Base-by-base conservation (phyloP, 2,113 vertebrate species). In the Euleptes europaea region DNA sequence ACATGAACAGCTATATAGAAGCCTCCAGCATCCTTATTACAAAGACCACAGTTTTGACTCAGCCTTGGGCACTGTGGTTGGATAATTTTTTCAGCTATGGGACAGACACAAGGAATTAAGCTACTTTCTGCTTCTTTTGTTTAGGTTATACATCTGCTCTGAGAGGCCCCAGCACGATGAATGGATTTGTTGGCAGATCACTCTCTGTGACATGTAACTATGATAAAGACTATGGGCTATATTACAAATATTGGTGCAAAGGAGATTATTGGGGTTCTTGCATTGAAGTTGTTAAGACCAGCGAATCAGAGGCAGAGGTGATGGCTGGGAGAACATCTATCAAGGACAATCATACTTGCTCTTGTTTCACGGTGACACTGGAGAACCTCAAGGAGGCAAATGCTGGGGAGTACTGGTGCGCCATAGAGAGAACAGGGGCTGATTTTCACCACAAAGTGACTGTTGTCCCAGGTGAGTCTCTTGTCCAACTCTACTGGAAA, bases 161-260 rank as follows among this genome's bases (percentile, higher is more conserved):
- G 66, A 14, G 0, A 1, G 80, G 82, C 38, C 67, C 66, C n/a
- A 1, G 11, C 10, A 63, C 87, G 66, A 1, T 90, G 80, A 84
- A 70, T 0, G 85, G 84, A 1, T 86, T 80, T 19, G 86, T 87
- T 80, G 94, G 93, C 0, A 83, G 75, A 51, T 86, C 90, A 0
- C 57, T 94, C 42, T 80, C 85, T 28, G 31, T 93, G 51, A 54
- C 5, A 5, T 95, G 92, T 44, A 72, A 78, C 13, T 95, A 95
- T 0, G 0, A 0, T 12, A 4, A 85, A 21, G 1, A 17, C 23
- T 75, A 73, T 66, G 17, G 2, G 23, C 0, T 5, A 6, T 0
- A 0, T 2, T 1, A 80, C 31, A 94, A 94, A 35, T 95, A 94
- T 42, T 95, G 94, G 94, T 95, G 94, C 88, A 35, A 0, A 6